Percentiles rank a stretch among this genome's conserved stretches.
phyloP scores from a whole-genome alignment of 92 coral and sea anemone genomes.

The Parazoanthus swiftii region DNA sequence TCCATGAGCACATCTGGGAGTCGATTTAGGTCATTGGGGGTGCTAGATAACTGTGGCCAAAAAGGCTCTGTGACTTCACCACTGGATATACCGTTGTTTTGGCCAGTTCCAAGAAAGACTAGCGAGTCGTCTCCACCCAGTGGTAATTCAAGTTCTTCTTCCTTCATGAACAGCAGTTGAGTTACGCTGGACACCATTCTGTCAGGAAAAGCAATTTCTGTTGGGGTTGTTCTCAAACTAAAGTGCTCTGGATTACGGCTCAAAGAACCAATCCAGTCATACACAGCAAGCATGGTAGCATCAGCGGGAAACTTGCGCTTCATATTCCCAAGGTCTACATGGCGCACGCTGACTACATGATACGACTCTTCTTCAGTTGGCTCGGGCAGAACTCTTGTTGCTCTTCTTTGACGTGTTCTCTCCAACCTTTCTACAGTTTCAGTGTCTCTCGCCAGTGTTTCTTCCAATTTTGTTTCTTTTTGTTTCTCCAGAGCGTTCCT shows the following conservation, averaged over 20 bases:
- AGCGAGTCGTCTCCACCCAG: conserved; percentile 18
- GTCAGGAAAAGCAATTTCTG: conserved; percentile 17
- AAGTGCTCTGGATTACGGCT: conserved; percentile 38
- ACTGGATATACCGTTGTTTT: not conserved
- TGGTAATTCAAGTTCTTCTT: conserved; percentile 19
- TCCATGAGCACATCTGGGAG: conserved; percentile 4
- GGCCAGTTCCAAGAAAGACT: not conserved
- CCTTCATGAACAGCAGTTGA: conserved; percentile 8
- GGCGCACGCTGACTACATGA: conserved; percentile 33
- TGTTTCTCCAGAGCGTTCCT: conserved; percentile 3
- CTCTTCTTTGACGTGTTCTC: not conserved
- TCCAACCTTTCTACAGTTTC: not conserved
- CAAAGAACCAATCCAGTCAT: conserved; percentile 51
- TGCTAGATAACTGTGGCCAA: not conserved
- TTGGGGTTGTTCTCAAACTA: conserved; percentile 22
- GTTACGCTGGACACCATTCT: conserved; percentile 8
- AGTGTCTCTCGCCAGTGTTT: conserved; percentile 1
- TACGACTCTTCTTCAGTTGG: conserved; percentile 10
- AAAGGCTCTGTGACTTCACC: not conserved
- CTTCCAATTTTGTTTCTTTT: conserved; percentile 5
- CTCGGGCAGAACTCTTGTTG: conserved; percentile 7
- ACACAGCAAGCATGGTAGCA: conserved; percentile 30
- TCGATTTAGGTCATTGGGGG: not conserved
- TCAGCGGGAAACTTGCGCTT: conserved; percentile 44
- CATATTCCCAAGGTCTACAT: conserved; percentile 36